Conservation (phyloP, 2,797 vertebrate genomes). For the Halcyon leucocephala region DNA sequence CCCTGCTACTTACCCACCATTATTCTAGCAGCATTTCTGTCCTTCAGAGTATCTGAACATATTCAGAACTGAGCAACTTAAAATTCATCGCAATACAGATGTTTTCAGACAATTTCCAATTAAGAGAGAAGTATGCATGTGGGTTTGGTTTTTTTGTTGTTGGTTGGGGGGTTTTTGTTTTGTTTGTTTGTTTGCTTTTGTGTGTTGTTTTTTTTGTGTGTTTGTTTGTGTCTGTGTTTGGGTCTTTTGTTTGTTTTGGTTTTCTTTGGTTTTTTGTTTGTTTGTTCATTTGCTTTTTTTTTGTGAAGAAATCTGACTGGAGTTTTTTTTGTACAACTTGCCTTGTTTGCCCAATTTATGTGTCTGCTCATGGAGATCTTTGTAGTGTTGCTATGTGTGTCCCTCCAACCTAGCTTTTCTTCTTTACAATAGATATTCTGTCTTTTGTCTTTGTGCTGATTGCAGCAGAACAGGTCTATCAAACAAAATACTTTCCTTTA, state of each 20-base stretch:
- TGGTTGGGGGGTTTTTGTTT: too few relatives aligned
- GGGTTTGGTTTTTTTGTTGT: not conserved
- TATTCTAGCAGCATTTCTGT: not conserved
- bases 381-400: not conserved
- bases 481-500: not conserved
- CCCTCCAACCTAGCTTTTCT: not conserved
- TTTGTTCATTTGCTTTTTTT: not conserved
- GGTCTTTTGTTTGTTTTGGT: too few relatives aligned
- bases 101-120: not conserved
- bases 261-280: too few relatives aligned
- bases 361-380: not conserved
- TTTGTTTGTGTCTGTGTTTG: too few relatives aligned
- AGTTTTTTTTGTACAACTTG: not conserved
- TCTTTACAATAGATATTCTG: not conserved
- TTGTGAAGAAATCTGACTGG: not conserved
- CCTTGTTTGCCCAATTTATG: not conserved
- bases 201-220: too few relatives aligned
- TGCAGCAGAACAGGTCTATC: not conserved
- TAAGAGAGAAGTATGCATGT: not conserved
- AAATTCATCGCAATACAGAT: not conserved
- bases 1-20: not conserved
- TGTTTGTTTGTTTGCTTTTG: too few relatives aligned
- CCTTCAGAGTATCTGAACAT: not conserved
- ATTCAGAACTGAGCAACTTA: fast-evolving
- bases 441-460: not conserved